Evolutionary conservation across 2,797 vertebrate species (phyloP).

Genomic region (Steatocranus sp.): DNA sequence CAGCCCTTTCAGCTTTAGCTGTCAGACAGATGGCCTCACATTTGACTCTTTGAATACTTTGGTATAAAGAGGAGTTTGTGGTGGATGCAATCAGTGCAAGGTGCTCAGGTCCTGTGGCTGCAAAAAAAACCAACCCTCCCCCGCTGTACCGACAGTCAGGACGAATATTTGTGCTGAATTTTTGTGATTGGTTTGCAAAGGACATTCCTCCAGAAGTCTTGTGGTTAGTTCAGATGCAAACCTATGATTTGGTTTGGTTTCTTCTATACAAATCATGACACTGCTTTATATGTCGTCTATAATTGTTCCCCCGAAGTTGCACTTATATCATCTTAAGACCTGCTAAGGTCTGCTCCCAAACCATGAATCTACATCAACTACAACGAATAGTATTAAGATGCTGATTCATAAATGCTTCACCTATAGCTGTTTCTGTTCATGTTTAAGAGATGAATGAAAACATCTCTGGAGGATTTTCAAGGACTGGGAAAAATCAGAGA

Average conservation of each 20-base stretch:
- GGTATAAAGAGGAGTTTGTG: background rate
- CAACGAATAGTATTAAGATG: background rate
- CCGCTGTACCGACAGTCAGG: background rate
- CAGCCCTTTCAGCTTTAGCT: background rate
- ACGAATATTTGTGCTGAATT: background rate
- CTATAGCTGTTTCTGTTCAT: background rate
- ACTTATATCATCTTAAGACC: background rate
- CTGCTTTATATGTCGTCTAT: background rate
- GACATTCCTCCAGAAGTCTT: background rate
- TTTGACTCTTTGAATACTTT: background rate
- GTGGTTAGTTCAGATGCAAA: background rate
- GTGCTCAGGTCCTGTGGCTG: background rate
- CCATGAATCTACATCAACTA: background rate
- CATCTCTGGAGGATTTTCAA: background rate
- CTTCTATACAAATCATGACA: background rate
- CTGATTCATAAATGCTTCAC: background rate
- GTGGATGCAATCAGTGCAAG: background rate
- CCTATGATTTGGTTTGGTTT: background rate
- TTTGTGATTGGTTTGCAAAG: background rate
- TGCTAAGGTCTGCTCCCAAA: background rate
- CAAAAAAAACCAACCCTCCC: background rate
- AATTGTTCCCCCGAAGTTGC: background rate
- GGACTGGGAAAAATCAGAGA: background rate
- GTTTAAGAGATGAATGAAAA: background rate
- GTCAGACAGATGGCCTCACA: background rate